Evolutionary conservation across 2,113 vertebrate genomes (phyloP).

Genomic region (Tyto alba): DNA sequence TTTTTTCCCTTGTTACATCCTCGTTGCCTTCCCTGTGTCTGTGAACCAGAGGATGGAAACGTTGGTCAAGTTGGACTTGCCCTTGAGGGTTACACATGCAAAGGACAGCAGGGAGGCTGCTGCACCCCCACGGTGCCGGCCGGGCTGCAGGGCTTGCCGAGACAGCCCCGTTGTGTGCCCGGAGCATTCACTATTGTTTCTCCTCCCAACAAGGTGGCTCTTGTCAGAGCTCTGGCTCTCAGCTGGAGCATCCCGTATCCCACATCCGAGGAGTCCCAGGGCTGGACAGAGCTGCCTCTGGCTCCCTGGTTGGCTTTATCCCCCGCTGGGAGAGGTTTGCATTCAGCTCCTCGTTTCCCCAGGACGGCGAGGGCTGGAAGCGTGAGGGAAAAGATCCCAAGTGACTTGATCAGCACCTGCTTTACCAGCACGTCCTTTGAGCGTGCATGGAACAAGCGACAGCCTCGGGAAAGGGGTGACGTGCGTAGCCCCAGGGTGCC

Average conservation of each 20-base stretch:
- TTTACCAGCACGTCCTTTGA: neutral
- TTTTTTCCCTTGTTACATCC: neutral
- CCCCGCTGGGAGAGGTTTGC: neutral
- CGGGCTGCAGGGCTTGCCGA: neutral
- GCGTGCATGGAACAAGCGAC: fast-evolving
- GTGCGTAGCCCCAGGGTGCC: fast-evolving
- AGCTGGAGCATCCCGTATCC: neutral
- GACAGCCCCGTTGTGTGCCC: neutral
- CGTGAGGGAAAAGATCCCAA: neutral
- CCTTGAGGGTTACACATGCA: no score
- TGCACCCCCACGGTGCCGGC: fast-evolving
- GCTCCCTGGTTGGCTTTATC: neutral
- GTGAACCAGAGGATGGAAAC: neutral
- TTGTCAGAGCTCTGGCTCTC: fast-evolving
- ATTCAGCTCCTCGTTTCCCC: neutral
- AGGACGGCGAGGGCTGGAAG: neutral
- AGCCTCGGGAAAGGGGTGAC: fast-evolving
- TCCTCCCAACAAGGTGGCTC: neutral
- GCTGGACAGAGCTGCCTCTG: neutral
- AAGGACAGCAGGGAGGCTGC: neutral
- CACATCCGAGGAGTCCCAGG: fast-evolving
- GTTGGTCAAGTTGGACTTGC: neutral
- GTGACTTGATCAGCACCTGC: neutral
- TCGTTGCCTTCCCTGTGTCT: neutral
- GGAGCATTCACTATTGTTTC: neutral